Evolutionary conservation across 2,113 vertebrate genomes (phyloP).

Genomic region (Aphelocoma coerulescens): DNA sequence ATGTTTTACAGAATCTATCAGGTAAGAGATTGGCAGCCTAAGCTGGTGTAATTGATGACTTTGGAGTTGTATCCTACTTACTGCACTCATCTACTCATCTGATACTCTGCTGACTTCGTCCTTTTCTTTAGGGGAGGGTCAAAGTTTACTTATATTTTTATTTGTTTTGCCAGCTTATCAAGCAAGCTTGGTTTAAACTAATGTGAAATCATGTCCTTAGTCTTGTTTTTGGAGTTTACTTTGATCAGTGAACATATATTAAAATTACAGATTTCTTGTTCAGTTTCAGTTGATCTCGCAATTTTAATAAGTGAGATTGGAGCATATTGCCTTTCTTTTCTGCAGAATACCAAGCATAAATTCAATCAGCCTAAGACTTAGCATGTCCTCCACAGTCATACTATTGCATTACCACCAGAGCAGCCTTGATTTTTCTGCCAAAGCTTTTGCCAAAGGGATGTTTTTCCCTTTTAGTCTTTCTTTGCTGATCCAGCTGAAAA

Average conservation of each 20-base stretch:
- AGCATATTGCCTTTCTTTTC: not conserved
- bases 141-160: not conserved
- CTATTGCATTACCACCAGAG: not conserved
- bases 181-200: not conserved
- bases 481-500: slow-evolving; percentile 1
- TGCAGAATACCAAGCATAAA: not conserved
- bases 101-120: not conserved
- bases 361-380: not conserved
- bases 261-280: not conserved
- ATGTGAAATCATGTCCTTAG: not conserved
- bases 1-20: not conserved
- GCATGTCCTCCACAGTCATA: not conserved
- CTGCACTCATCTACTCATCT: not conserved
- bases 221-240: not conserved
- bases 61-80: not conserved
- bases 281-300: not conserved
- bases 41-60: not conserved
- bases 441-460: not conserved
- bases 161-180: not conserved
- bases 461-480: not conserved
- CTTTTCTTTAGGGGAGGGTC: not conserved
- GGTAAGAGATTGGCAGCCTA: not conserved
- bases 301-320: not conserved
- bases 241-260: not conserved
- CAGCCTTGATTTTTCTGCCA: not conserved